A percentile compares a stretch with the other conserved stretches of the same genome.
These are phyloP conservation scores for Microtus pennsylvanicus DNA, from an alignment of 2,113 vertebrate genomes.

Conservation along the genomic window DNA sequence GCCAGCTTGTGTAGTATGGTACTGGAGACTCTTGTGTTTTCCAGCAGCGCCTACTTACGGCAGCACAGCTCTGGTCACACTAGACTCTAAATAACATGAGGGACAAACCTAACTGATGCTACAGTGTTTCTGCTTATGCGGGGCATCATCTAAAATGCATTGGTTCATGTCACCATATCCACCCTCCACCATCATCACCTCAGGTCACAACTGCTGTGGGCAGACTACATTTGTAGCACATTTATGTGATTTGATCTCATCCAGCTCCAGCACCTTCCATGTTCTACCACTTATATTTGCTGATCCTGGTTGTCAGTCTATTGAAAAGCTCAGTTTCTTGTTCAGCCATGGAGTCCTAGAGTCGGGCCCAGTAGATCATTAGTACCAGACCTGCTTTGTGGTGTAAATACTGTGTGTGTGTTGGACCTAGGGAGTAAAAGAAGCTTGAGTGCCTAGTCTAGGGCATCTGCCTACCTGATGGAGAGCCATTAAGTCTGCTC, in stretches of 20 bases:
- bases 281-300: not conserved
- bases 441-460: not conserved
- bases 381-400: not conserved
- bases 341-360: not conserved
- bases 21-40: not conserved
- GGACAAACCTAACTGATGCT: not conserved
- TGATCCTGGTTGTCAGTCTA: not conserved
- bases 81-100: not conserved
- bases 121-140: not conserved
- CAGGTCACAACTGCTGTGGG: not conserved
- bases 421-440: not conserved
- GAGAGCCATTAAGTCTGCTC: not conserved
- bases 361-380: too few species aligned
- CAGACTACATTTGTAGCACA: not conserved
- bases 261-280: not conserved
- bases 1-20: not conserved
- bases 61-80: rapidly evolving
- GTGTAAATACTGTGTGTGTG: not conserved
- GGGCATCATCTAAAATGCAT: not conserved
- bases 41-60: not conserved
- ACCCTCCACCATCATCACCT: not conserved
- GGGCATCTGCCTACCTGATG: not conserved
- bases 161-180: not conserved
- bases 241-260: not conserved
- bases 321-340: not conserved